Conservation (phyloP, 1,140 invertebrate genomes). For the Hyles vespertilio region DNA sequence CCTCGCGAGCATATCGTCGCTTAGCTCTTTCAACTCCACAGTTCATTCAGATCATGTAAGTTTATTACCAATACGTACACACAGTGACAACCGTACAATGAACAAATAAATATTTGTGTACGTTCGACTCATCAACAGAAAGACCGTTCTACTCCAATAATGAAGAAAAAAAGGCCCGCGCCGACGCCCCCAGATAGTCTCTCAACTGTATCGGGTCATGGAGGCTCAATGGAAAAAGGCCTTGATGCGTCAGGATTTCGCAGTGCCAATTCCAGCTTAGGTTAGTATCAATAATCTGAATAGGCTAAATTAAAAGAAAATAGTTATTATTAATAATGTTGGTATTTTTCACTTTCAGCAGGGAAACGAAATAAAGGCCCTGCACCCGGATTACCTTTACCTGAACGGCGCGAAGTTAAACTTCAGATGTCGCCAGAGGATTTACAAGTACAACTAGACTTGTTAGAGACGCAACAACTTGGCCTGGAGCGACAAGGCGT, state of each 20-base stretch:
- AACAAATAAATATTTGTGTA: neutral
- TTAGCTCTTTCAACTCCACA: constrained; percentile 61
- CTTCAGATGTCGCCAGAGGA: constrained; percentile 65
- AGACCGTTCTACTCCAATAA: constrained; percentile 57
- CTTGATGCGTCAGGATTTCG: constrained; percentile 37
- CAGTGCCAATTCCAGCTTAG: constrained; percentile 25
- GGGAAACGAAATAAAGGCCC: constrained; percentile 86
- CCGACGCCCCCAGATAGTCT: constrained; percentile 79
- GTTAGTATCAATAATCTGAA: neutral
- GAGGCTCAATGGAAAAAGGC: constrained; percentile 45
- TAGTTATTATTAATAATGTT: neutral
- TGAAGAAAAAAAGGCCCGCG: constrained; percentile 82
- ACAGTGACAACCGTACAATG: neutral
- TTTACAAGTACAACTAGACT: constrained; percentile 78
- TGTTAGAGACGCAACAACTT: constrained; percentile 90
- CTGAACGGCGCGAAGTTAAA: constrained; percentile 78
- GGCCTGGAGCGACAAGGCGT: constrained; percentile 94
- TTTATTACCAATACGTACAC: neutral
- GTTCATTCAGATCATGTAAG: constrained; percentile 56
- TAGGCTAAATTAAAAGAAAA: too few species aligned
- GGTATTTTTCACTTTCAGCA: constrained; percentile 8
- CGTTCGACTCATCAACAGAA: constrained; percentile 31
- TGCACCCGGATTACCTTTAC: constrained; percentile 85
- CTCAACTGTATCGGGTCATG: constrained; percentile 45
- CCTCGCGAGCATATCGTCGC: constrained; percentile 60